Evolutionary conservation across 2,888 invertebrate species (phyloP).

Genomic region (Cartodere bifasciata): DNA sequence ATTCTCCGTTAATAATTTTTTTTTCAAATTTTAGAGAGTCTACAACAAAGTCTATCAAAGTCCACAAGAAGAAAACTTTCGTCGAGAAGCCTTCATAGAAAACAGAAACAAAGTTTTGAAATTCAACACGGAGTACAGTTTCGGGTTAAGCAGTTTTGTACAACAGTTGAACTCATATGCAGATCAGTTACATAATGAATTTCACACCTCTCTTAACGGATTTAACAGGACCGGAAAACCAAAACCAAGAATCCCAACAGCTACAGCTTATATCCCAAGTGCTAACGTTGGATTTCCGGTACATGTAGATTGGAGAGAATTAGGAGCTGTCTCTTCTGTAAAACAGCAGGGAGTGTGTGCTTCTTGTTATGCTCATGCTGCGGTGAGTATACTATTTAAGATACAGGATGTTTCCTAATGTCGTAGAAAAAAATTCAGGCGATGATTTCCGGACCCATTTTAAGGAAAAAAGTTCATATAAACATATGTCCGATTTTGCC

Average conservation of each 20-base stretch:
- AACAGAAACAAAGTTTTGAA: constrained; percentile 29
- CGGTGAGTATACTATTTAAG: constrained; percentile 27
- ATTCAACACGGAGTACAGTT: constrained; percentile 29
- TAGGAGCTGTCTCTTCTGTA: constrained; percentile 30
- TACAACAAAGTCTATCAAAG: constrained; percentile 29
- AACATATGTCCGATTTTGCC: too few species aligned
- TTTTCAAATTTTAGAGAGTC: constrained; percentile 21
- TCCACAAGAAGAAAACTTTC: constrained; percentile 24
- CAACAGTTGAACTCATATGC: constrained; percentile 29
- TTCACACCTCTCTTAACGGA: constrained; percentile 28
- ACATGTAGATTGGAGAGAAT: constrained; percentile 30
- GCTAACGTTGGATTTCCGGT: constrained; percentile 29
- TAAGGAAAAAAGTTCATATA: too few species aligned
- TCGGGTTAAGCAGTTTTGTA: constrained; percentile 24
- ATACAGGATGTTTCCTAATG: too few species aligned
- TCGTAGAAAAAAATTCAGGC: too few species aligned
- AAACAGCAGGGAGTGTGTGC: constrained; percentile 30
- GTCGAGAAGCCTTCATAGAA: constrained; percentile 30
- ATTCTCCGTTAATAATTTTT: too few species aligned
- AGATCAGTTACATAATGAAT: constrained; percentile 31
- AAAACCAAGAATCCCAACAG: constrained; percentile 7
- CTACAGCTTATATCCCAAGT: constrained; percentile 27
- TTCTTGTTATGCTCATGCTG: constrained; percentile 33
- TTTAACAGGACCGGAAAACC: constrained; percentile 28
- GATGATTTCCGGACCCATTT: too few species aligned